Base-by-base conservation (phyloP, 2,888 invertebrate genomes). In the Caenorhabditis wallacei region DNA sequence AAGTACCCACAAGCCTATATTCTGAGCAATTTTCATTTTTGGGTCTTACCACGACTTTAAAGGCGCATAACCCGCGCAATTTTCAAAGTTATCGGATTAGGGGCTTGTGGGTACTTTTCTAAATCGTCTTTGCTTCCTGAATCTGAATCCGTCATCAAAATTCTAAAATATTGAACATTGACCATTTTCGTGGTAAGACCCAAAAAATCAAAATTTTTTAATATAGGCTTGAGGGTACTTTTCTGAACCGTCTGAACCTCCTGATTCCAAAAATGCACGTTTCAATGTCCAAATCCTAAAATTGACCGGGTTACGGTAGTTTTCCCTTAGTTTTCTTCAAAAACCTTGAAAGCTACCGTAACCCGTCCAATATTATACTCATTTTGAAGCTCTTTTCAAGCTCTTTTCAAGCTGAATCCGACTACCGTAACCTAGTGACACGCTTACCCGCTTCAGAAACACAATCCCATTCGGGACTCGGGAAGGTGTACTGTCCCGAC, bases 401-500 rank as follows among this genome's bases (percentile, higher is more conserved):
- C 26, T 24, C 37, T 40, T 59, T 1, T 24, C 16, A 11, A 56
- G 56, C 56, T 56, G 24, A 18, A 26, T 59, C 20, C 35, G 46
- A 43, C 22, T 8, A 35, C 18, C 46, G 13, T 18, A 18, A 7
- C 18, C 11, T 4, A 11, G 24, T 40, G 22, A 43, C 10, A 16
- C 16, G 56, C 83, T 83, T 88, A 94, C 94, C 98, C 92, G 97
- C 96, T 80, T 95, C 94, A 11, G 97, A 97, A 0, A 99, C 98
- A 92, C 96, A 95, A 75, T 95, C 95, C 97, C 97, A 97, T 92
- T 97, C 97, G 0, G 97, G 96, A 92, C 95, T 95, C 0, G 98
- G 98, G 92, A 99, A 99, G 90, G 97, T 97, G 93, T 97, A 99
- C 92, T 98, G 97, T 0, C 99, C 99, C 63, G 96, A 95, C 88